Percentiles rank a stretch among this genome's conserved stretches.
Conservation (phyloP, 2,888 invertebrate genomes). For the Erebia palarica region DNA sequence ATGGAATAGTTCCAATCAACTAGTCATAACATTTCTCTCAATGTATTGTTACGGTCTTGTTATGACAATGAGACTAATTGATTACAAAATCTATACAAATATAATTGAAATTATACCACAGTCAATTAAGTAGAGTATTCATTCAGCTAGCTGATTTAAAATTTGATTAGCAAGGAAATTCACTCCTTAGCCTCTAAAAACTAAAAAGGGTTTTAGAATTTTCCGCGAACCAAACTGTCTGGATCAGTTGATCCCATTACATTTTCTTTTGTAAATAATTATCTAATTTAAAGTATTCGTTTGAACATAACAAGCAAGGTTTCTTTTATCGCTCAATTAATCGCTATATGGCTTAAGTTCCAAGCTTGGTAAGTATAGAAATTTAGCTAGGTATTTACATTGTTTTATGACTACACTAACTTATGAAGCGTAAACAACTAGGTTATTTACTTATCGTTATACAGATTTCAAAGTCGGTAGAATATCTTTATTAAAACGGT, state of each 20-base stretch:
- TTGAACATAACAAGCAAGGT: neutral
- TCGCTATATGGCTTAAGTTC: neutral
- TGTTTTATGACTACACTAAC: slow-evolving; percentile 11
- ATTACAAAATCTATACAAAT: neutral
- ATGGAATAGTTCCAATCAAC: neutral
- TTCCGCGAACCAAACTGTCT: no score
- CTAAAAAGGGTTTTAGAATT: no score
- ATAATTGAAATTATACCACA: neutral
- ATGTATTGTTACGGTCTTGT: neutral
- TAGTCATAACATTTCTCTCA: neutral
- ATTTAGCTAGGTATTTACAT: neutral
- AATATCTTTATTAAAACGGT: neutral
- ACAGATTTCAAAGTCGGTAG: no score
- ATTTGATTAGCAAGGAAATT: no score
- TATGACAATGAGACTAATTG: neutral
- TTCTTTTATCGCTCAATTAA: slow-evolving; percentile 9
- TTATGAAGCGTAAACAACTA: slow-evolving; percentile 8
- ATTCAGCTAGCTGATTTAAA: no score
- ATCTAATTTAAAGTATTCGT: neutral
- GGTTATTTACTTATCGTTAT: neutral
- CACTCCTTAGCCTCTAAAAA: no score
- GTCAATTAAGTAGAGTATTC: no score
- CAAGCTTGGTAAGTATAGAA: neutral
- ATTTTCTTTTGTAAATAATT: neutral
- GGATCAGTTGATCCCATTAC: neutral